phyloP scores from a whole-genome alignment of 1,140 invertebrate genomes.

The Caenorhabditis inopinata region DNA sequence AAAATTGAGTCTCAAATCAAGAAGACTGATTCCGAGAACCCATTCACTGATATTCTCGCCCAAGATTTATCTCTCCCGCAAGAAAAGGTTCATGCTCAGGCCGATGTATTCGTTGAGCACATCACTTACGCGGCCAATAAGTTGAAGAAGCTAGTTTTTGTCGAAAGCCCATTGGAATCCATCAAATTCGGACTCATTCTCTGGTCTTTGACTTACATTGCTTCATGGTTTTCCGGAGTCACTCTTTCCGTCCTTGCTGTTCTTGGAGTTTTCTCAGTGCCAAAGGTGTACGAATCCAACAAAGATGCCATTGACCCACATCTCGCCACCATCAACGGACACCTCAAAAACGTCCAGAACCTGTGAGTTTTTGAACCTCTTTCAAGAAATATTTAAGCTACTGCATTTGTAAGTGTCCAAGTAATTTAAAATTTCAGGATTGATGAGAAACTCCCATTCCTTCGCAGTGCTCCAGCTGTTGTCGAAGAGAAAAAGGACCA shows the following conservation, averaged over 20 bases:
- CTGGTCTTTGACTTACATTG: conserved; percentile 78
- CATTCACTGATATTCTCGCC: conserved; percentile 79
- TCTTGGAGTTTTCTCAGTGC: conserved; percentile 87
- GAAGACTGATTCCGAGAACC: conserved; percentile 92
- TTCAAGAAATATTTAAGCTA: no score
- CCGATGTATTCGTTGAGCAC: conserved; percentile 80
- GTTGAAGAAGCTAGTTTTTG: conserved; percentile 85
- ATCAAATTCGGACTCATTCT: conserved; percentile 67
- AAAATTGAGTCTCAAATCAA: conserved; percentile 90
- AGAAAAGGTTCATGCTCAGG: conserved; percentile 82
- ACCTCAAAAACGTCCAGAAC: conserved; percentile 79
- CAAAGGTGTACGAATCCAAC: conserved; percentile 95
- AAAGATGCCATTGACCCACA: conserved; percentile 92
- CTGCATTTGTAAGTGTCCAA: no score
- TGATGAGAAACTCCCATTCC: conserved; percentile 45
- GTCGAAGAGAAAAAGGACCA: conserved; percentile 47
- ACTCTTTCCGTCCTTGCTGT: conserved; percentile 74
- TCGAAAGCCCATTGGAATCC: conserved; percentile 92
- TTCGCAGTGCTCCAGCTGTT: conserved; percentile 38
- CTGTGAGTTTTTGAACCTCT: conserved; percentile 53
- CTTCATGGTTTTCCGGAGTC: conserved; percentile 88
- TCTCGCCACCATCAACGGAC: conserved; percentile 80
- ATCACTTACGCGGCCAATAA: conserved; percentile 78
- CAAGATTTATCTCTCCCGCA: conserved; percentile 79
- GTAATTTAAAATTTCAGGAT: conserved; percentile 33